Evolutionary conservation across 1,140 invertebrate species (phyloP), one percentile per base, ranked within the genome.

Genomic region (Lanistes nyassanus): DNA sequence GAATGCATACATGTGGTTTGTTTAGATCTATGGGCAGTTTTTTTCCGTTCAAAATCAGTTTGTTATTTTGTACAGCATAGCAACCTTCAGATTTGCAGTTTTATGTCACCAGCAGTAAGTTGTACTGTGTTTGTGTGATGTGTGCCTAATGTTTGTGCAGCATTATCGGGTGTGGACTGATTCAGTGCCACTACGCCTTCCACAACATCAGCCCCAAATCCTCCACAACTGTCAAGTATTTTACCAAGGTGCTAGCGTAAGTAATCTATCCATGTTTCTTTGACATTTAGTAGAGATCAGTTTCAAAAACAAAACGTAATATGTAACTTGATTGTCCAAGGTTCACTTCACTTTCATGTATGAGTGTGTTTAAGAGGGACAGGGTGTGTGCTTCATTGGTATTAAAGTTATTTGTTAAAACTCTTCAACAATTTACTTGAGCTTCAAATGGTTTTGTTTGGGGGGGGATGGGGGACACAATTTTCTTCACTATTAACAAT

Each of bases 191-290:
- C 87, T 99, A 99, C 89, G 97, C 99, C 66, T 88, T 88, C 79
- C 84, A 94, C 47, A 99, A 99, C 91, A 97, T 99, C 83, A 98
- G 97, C 23, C 94, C 95, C 90, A 99, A 99, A 89, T 99, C 98
- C 0, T 95, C 97, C 83, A 98, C 97, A 5, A 98, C 97, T 3
- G 94, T 99, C 65, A 99, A 98, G 88, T 99, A 99, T 88, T 96
- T 97, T 67, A 97, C 98, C 92, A 99, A 99, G 91, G 99, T 99
- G 95, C 90, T 98, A 67, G 86, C 87, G 83, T 90, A 77, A 79
- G 77, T 75, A 51, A 53, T 23, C 39, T 31, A 36, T 23, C 58
- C n/a, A 55, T 7, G 37, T 9, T 60, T 60, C 3, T 71, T 34
- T 34, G 47, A 26, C 39, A 5, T 70, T 23, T 19, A 53, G 6